Conservation (phyloP, 2,113 vertebrate genomes). For the Cisticola juncidis region DNA sequence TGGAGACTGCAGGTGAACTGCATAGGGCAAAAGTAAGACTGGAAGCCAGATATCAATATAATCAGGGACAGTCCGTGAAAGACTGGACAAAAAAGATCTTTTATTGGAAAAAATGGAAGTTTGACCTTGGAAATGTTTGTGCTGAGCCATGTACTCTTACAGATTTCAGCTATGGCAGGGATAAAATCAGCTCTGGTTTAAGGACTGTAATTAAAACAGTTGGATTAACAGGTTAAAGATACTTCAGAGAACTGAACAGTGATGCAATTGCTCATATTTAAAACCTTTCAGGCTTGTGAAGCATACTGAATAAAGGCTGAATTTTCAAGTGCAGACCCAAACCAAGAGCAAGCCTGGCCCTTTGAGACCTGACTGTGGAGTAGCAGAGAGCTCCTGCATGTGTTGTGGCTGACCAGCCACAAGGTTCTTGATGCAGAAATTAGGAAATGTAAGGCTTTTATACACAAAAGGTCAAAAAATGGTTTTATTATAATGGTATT, state of each 20-base stretch:
- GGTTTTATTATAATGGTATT: not conserved
- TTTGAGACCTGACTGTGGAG: not conserved
- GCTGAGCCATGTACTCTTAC: not conserved
- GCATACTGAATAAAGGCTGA: not conserved
- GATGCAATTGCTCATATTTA: not conserved
- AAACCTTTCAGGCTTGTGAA: not conserved
- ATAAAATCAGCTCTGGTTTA: not conserved
- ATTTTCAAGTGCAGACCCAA: not conserved
- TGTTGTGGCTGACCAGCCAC: not conserved
- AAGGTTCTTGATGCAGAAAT: not conserved
- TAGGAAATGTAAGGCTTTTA: not conserved
- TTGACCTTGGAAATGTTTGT: not conserved
- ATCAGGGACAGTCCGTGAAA: not conserved
- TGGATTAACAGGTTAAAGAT: not conserved
- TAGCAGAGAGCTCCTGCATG: not conserved
- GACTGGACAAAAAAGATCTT: not conserved
- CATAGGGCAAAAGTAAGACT: not conserved
- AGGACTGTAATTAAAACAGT: not conserved
- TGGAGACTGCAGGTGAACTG: not conserved
- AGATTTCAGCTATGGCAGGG: not conserved
- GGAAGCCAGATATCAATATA: not conserved
- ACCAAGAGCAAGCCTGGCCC: not conserved
- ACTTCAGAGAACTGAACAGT: not conserved
- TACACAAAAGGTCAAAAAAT: not conserved
- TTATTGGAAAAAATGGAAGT: not conserved